Conservation (phyloP, 2,888 invertebrate genomes). For the Lypha dubia region DNA sequence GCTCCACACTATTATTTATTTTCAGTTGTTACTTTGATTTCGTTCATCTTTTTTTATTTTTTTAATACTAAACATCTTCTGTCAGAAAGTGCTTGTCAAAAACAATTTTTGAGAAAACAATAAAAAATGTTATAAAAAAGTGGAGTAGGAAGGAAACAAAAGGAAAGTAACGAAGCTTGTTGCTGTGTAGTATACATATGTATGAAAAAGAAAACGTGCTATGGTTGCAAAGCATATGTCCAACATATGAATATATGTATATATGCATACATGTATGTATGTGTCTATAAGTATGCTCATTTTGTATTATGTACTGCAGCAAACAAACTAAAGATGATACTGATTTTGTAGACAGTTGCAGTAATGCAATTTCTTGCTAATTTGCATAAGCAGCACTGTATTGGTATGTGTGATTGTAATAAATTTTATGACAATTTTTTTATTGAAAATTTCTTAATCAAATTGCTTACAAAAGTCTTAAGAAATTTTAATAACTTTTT, state of each 20-base stretch:
- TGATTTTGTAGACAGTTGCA: neutral
- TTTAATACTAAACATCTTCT: neutral
- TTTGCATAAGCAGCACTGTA: neutral
- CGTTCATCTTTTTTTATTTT: neutral
- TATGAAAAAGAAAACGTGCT: constrained; percentile 52
- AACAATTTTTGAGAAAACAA: neutral
- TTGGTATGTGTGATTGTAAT: neutral
- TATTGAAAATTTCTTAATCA: neutral
- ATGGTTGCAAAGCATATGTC: constrained; percentile 37
- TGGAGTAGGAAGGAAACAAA: neutral
- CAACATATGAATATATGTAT: neutral
- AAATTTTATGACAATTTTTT: neutral
- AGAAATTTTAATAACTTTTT: neutral
- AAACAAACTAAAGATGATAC: neutral
- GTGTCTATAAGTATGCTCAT: too few species aligned
- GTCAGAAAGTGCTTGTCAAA: neutral
- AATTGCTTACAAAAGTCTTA: neutral
- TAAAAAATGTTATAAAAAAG: neutral
- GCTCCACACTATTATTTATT: neutral
- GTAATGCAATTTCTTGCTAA: neutral
- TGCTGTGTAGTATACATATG: neutral
- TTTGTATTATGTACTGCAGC: neutral
- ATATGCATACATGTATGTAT: too few species aligned
- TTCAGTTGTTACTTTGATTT: neutral
- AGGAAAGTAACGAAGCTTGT: constrained; percentile 43